Evolutionary conservation across 2,888 invertebrate species (phyloP).

Genomic region (Netelia inedita): DNA sequence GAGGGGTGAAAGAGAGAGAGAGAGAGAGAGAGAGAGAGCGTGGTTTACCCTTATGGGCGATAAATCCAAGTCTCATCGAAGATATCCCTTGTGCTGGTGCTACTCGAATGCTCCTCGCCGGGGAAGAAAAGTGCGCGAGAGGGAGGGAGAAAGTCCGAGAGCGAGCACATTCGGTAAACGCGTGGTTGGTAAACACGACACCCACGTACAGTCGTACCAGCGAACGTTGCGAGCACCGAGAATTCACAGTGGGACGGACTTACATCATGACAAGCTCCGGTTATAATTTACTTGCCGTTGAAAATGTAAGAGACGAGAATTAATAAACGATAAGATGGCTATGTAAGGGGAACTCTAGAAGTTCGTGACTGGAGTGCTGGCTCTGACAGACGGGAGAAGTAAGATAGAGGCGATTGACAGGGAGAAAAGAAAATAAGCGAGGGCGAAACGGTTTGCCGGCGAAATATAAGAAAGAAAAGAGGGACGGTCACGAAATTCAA

Average conservation of each 20-base stretch:
- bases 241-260: neutral
- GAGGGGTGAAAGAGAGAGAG: too few species aligned
- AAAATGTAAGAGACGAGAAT: constrained; percentile 14
- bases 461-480: neutral
- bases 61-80: constrained; percentile 61
- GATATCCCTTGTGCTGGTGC: constrained; percentile 40
- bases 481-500: neutral
- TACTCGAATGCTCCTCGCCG: constrained; percentile 4
- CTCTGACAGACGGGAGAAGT: neutral
- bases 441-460: neutral
- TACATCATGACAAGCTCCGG: constrained; percentile 18
- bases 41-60: constrained; percentile 51
- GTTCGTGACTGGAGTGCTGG: constrained; percentile 7
- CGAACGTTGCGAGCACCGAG: neutral
- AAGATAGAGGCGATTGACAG: constrained; percentile 6
- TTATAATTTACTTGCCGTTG: constrained; percentile 21
- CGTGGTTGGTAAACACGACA: constrained; percentile 10
- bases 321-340: constrained; percentile 37
- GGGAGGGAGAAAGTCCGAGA: neutral
- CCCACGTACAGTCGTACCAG: constrained; percentile 8
- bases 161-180: neutral
- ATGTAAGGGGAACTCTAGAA: neutral
- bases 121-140: neutral
- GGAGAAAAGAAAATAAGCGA: neutral
- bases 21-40: neutral